phyloP scores from a whole-genome alignment of 1,140 invertebrate genomes.

The Reticulitermes speratus region DNA sequence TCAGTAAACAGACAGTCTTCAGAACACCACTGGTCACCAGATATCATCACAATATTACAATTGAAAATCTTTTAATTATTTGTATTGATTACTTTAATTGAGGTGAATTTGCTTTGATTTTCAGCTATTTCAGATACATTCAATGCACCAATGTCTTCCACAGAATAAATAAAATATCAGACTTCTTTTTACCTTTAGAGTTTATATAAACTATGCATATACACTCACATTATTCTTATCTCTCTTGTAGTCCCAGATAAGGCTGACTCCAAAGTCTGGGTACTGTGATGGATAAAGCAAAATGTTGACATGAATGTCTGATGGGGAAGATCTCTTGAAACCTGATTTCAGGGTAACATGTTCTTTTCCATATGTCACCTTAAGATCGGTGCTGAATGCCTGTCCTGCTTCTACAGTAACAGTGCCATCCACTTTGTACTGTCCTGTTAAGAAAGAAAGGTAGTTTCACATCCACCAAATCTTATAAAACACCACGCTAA shows the following conservation, averaged over 20 bases:
- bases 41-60: no score
- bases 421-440: not conserved
- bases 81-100: no score
- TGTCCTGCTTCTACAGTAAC: not conserved
- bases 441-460: conserved; percentile 39
- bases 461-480: no score
- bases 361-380: not conserved
- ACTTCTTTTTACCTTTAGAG: no score
- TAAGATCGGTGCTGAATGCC: not conserved
- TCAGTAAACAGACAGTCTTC: no score
- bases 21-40: no score
- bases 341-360: not conserved
- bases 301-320: not conserved
- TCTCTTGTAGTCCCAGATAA: conserved; percentile 50
- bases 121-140: no score
- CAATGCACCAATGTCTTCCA: no score
- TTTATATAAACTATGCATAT: not conserved
- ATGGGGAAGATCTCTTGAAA: not conserved
- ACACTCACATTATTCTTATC: conserved; percentile 39
- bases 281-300: conserved; percentile 42
- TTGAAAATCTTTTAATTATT: no score
- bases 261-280: conserved; percentile 58
- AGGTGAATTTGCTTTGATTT: no score
- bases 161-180: no score
- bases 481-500: no score